Evolutionary conservation across 1,140 invertebrate species (phyloP), one percentile per base, ranked within the genome.

Genomic region (Coelopa frigida): DNA sequence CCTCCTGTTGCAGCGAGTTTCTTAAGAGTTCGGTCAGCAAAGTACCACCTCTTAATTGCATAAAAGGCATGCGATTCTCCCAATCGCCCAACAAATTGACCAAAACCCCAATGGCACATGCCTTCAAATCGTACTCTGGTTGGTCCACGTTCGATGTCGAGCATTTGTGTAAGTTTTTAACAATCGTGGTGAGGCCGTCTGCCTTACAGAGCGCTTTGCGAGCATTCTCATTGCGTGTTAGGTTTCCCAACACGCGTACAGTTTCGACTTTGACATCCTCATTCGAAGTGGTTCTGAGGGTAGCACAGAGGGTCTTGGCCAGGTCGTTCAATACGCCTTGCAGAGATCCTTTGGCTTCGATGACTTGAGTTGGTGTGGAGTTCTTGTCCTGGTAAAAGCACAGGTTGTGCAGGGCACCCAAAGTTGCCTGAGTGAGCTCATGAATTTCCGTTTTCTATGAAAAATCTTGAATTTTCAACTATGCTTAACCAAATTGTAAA

Each of bases 241-340:
- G 56, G 42, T 72, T 72, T 21, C 70, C 70, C 15, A 72, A 48
- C 1, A 72, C 70, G 1, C 70, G 48, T 7, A 58, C 59, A 15
- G 68, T 52, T 53, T 72, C 70, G 35, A 66, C 57, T 12, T 63
- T 58, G 18, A 61, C 58, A 24, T 29, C 46, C 5, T 47, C 20
- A 4, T 50, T 23, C 10, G 50, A 52, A 32, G 59, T 59, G 5
- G 35, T 41, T n/a, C 45, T 38, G 39, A 69, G 29, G 0, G 58
- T 56, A 1, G 36, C 43, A 18, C 52, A 63, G 31, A 69, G 20
- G 5, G 55, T 44, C 1, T 43, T 48, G 1, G 63, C 48, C 20
- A 67, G 38, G 32, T 67, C 55, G 8, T 51, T 49, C n/a, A 67
- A 57, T 2, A 58, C 44, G 10, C 58, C 55, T 38, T 66, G 62